These are phyloP conservation scores for Drosophila nr. fundita DNA, from an alignment of 2,888 invertebrate genomes.

Conservation along the genomic window DNA sequence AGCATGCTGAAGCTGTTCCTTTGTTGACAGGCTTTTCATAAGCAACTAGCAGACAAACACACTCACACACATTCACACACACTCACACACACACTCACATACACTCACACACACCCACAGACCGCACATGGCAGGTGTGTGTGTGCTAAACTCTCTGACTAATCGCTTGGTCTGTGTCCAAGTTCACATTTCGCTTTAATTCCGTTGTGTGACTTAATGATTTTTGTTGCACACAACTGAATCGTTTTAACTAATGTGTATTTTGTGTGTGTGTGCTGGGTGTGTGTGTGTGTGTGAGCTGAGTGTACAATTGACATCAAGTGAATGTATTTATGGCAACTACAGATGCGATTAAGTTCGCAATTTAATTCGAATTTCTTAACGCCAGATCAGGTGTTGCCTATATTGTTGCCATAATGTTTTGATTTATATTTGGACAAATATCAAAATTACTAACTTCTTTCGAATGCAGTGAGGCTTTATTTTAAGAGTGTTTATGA, in stretches of 20 bases:
- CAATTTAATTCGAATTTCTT: slow-evolving; percentile 61
- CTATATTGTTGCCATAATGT: slow-evolving; percentile 2
- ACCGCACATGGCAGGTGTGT: slow-evolving; percentile 24
- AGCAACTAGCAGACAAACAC: slow-evolving; percentile 27
- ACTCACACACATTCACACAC: slow-evolving; percentile 9
- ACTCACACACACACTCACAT: slow-evolving; percentile 13
- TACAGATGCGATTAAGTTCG: slow-evolving; percentile 57
- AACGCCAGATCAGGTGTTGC: too few relatives aligned
- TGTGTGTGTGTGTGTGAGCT: slow-evolving; percentile 17
- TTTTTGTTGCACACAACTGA: slow-evolving; percentile 72
- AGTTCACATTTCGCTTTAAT: slow-evolving; percentile 24
- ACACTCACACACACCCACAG: slow-evolving; percentile 10
- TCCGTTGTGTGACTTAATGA: slow-evolving; percentile 67
- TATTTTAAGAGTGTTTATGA: neutral
- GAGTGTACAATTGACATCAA: slow-evolving; percentile 67
- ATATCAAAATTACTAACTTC: neutral
- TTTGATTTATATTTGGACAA: neutral
- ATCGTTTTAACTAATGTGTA: slow-evolving; percentile 46
- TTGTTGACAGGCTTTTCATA: slow-evolving; percentile 63
- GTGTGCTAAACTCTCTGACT: slow-evolving; percentile 32
- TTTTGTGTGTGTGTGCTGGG: slow-evolving; percentile 12
- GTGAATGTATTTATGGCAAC: slow-evolving; percentile 66
- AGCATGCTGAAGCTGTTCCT: slow-evolving; percentile 30
- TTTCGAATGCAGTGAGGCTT: neutral
- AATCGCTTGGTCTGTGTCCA: slow-evolving; percentile 37